Evolutionary conservation across 2,113 vertebrate species (phyloP).

Genomic region (Oncorhynchus clarkii): DNA sequence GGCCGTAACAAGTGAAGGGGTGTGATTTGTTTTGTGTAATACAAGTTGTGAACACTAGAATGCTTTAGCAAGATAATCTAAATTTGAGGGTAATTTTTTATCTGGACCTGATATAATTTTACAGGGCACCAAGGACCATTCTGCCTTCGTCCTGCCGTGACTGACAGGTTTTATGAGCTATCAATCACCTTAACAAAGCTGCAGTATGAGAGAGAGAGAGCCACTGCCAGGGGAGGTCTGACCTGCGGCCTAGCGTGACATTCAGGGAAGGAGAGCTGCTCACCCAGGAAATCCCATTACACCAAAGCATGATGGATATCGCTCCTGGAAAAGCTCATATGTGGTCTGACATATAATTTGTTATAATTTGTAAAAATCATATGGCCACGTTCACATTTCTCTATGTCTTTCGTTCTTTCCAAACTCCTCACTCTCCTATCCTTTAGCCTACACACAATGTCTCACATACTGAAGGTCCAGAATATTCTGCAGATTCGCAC

Average conservation of each 20-base stretch:
- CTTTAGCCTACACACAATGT: constrained; percentile 8
- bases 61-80: constrained; percentile 25
- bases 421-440: constrained; percentile 4
- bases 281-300: constrained; percentile 76
- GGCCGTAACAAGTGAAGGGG: too few relatives aligned
- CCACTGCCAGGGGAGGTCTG: constrained; percentile 67
- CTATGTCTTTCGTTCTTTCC: constrained; percentile 49
- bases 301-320: constrained; percentile 77
- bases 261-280: constrained; percentile 71
- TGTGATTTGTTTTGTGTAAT: too few relatives aligned
- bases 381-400: constrained; percentile 25
- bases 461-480: constrained; percentile 1
- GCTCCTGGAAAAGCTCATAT: constrained; percentile 64
- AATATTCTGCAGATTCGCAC: background rate
- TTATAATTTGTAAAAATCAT: constrained; percentile 67
- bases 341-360: constrained; percentile 72
- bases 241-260: constrained; percentile 71
- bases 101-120: constrained; percentile 28
- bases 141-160: constrained; percentile 43
- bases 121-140: constrained; percentile 21
- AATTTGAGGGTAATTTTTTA: constrained; percentile 41
- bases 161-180: constrained; percentile 66
- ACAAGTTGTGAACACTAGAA: background rate
- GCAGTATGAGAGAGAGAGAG: constrained; percentile 39
- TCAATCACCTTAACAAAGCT: constrained; percentile 70